Evolutionary conservation across 2,113 vertebrate genomes (phyloP).

Genomic region (Echinops telfairi): DNA sequence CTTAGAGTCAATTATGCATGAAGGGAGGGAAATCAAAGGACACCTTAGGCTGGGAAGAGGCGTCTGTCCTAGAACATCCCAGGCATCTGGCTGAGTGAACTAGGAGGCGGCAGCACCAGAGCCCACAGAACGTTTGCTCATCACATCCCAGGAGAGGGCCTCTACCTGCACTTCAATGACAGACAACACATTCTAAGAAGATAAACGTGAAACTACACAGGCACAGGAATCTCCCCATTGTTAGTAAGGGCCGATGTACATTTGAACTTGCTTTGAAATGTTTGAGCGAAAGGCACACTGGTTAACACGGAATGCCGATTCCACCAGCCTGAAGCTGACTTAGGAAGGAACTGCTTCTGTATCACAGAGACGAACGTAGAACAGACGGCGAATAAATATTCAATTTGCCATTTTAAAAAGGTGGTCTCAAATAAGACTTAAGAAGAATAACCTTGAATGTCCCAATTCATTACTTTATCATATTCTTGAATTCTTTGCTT

Average conservation of each 20-base stretch:
- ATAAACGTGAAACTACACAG: not conserved
- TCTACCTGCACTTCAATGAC: not conserved
- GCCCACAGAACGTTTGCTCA: not conserved
- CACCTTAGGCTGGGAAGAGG: slow-evolving; percentile 23
- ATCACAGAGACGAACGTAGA: slow-evolving; percentile 58
- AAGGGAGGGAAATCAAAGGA: not conserved
- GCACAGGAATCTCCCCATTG: not conserved
- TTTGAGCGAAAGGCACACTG: not conserved
- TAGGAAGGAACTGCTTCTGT: slow-evolving; percentile 56
- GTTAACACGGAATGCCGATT: not conserved
- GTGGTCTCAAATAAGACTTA: slow-evolving; percentile 47
- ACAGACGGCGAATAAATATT: slow-evolving; percentile 85
- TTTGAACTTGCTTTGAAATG: slow-evolving; percentile 55
- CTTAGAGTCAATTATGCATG: not conserved
- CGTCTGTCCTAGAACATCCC: not conserved
- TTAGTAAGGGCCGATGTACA: not conserved
- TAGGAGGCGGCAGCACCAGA: not conserved
- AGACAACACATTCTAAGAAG: not conserved
- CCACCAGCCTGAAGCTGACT: slow-evolving; percentile 23
- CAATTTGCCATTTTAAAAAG: slow-evolving; percentile 63
- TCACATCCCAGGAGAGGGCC: not conserved
- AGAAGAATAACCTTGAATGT: slow-evolving; percentile 85
- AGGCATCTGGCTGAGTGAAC: not conserved
- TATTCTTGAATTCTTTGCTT: slow-evolving; percentile 98
- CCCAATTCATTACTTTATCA: slow-evolving; percentile 96